Evolutionary conservation across 2,888 invertebrate genomes (phyloP), one percentile per base, ranked within the genome.

Genomic region (Scotopteryx bipunctaria): DNA sequence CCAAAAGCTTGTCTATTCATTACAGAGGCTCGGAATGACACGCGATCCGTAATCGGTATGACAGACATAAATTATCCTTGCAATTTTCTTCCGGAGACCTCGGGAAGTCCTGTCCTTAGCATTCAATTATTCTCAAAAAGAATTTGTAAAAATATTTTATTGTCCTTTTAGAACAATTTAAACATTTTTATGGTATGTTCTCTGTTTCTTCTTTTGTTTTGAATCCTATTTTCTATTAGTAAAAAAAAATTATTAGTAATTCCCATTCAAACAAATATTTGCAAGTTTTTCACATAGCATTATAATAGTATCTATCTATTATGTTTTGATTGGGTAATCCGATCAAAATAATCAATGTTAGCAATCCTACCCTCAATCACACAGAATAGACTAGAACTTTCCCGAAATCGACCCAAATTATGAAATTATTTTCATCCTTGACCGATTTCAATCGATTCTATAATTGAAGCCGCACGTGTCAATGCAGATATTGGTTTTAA

Each of bases 1-100:
- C n/a, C 35, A 61, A 69, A 67, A 65, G 67, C 76, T 83, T 73
- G 80, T 82, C 86, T 84, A 86, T 86, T 84, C 74, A 83, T 84
- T 83, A 81, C 66, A 55, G 42, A 52, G 55, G 54, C 57, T 57
- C 57, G 55, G 64, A 61, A 61, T 69, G 69, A 69, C 73, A 75
- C 66, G 71, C 67, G 61, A 69, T 36, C 62, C 38, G 52, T 65
- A 67, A 69, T 72, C 59, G 61, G 38, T 43, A 59, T 72, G 78
- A 75, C 76, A 67, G 61, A 42, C 57, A 41, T 13, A 6, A 45
- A 46, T 46, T 53, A 35, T 16, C 17, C 11, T 50, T 47, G 56
- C 41, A 33, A 45, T 40, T 53, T 59, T 42, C 14, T 47, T 56
- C 51, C 54, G 49, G 42, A n/a, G 8, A 21, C 8, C 8, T 35